Conservation (phyloP, 2,797 vertebrate genomes). For the Holocentrus rufus region DNA sequence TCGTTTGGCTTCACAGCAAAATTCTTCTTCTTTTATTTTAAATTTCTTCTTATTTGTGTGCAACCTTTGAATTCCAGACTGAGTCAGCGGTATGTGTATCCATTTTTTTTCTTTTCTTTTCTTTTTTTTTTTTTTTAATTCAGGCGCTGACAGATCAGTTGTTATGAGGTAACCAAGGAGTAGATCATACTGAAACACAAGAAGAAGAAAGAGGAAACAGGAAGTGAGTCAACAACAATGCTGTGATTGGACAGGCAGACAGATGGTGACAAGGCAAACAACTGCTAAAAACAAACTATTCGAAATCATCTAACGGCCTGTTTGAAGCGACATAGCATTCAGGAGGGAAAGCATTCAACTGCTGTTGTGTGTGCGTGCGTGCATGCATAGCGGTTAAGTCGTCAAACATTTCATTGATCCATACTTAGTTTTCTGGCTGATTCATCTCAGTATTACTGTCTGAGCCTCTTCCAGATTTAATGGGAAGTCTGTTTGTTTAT, state of each 20-base stretch:
- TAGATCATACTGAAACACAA: conserved; percentile 95
- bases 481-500: conserved; percentile 16
- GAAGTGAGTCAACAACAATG: conserved; percentile 31
- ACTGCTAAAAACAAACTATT: conserved; percentile 7
- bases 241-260: conserved; percentile 15
- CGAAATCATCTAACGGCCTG: conserved; percentile 7
- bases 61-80: conserved; percentile 33
- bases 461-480: conserved; percentile 6
- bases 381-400: neutral
- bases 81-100: conserved; percentile 47
- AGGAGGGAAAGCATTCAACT: neutral
- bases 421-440: conserved; percentile 23
- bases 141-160: conserved; percentile 60
- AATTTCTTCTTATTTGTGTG: conserved; percentile 33
- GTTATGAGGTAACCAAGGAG: conserved; percentile 96
- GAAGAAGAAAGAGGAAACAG: conserved; percentile 55
- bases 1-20: conserved; percentile 48
- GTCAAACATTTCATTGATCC: conserved; percentile 41
- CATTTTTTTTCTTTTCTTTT: conserved; percentile 1
- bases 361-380: neutral
- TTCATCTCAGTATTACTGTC: conserved; percentile 28
- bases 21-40: conserved; percentile 36
- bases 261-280: conserved; percentile 12
- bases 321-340: conserved; percentile 8
- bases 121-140: conserved; percentile 35